phyloP scores from a whole-genome alignment of 2,888 invertebrate species.

The Ypsolopha scabrella region DNA sequence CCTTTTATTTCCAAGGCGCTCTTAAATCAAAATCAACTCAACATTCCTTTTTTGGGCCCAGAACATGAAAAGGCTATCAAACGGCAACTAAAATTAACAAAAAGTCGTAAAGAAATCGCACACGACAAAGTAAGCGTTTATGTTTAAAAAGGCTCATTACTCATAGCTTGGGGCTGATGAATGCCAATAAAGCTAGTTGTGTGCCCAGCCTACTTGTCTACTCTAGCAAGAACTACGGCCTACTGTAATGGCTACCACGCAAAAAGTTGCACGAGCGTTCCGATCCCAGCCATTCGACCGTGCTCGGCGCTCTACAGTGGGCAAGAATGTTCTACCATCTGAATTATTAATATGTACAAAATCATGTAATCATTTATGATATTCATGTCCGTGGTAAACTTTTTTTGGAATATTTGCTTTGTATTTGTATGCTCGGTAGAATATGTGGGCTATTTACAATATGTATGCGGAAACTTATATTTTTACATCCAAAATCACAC shows the following conservation, averaged over 20 bases:
- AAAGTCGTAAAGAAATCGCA: background rate
- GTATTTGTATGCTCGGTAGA: no score
- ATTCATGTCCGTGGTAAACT: background rate
- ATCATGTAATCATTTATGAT: background rate
- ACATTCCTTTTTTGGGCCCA: no score
- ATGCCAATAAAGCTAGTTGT: conserved; percentile 40
- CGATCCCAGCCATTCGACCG: conserved; percentile 18
- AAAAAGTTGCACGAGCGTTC: conserved; percentile 41
- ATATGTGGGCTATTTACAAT: no score
- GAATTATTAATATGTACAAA: background rate
- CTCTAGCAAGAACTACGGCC: conserved; percentile 19
- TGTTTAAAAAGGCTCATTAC: conserved; percentile 15
- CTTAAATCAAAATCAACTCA: conserved; percentile 6
- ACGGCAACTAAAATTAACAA: conserved; percentile 5
- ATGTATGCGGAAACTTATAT: no score
- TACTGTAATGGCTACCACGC: conserved; percentile 43
- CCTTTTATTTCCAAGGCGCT: conserved; percentile 4
- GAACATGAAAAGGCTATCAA: no score
- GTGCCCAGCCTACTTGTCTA: conserved; percentile 36
- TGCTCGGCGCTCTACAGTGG: conserved; percentile 24
- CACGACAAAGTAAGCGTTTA: background rate
- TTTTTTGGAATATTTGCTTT: no score
- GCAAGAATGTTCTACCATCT: background rate
- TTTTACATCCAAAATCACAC: no score
- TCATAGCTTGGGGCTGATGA: conserved; percentile 18